Base-by-base conservation (phyloP, 2,113 vertebrate genomes). In the Bujurquina vittata region DNA sequence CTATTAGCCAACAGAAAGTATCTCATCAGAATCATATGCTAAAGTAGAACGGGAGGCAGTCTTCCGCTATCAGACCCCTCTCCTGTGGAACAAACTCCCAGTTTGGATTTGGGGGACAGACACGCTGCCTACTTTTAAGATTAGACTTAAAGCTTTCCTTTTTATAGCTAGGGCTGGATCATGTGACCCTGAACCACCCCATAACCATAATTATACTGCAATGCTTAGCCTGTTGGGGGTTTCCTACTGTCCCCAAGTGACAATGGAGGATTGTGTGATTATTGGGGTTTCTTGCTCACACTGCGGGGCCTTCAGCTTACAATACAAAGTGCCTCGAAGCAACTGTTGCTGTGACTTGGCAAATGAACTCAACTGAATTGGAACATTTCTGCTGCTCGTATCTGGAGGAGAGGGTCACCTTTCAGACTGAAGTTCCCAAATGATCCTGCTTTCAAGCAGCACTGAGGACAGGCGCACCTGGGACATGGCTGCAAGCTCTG, bases 341-440 rank as follows among this genome's bases (percentile, higher is more conserved):
- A 10, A 10, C 37, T 40, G 37, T 9, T 46, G 8, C 17, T 26
- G 2, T 18, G 40, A 67, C 46, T 67, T 46, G 4, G 18, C 59
- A 61, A 40, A 40, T 40, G 10, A 40, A 40, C 10, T 40, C 37
- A 10, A 10, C 10, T 40, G 37, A 40, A 40, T 8, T 9, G 33
- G 33, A 18, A 84, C 80, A 74, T 61, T n/a, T 31, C 33, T 26
- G 40, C 37, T 72, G 60, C 54, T 22, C 15, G n/a, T 49, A 15
- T 22, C 7, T 12, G 15, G 62, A 46, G 22, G 11, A 26, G 12
- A 46, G 7, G 22, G 40, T 5, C 31, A 26, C 4, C 10, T 23
- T 46, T 17, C 75, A 65, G 10, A 29, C 55, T 22, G 15, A 37
- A 33, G 17, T 23, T 17, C 29, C 37, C 11, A 23, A 60, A 57